Conservation (phyloP, 1,140 invertebrate species). For the Proales similis region DNA sequence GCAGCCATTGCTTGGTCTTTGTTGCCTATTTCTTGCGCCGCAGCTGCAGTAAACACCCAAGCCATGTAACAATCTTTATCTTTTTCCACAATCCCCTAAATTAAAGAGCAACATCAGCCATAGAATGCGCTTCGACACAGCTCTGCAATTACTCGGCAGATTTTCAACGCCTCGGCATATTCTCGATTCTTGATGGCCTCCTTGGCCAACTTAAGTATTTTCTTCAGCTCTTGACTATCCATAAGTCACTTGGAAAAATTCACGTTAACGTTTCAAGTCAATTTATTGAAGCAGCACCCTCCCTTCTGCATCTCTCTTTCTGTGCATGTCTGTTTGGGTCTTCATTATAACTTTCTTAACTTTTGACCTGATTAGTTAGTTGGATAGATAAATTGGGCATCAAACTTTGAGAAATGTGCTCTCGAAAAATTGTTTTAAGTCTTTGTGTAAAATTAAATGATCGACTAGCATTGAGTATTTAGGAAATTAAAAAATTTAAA, state of each 20-base stretch:
- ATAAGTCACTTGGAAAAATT: constrained; percentile 4
- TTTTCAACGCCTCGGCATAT: constrained; percentile 20
- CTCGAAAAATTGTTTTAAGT: too few species aligned
- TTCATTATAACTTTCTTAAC: too few species aligned
- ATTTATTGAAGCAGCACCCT: too few species aligned
- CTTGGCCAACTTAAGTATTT: constrained; percentile 30
- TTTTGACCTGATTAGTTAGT: too few species aligned
- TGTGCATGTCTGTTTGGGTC: too few species aligned
- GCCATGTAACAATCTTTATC: constrained; percentile 32
- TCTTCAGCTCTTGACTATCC: constrained; percentile 32
- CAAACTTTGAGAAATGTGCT: too few species aligned
- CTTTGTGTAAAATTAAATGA: too few species aligned
- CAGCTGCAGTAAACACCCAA: constrained; percentile 33
- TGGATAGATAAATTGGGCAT: too few species aligned
- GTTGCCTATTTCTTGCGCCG: constrained; percentile 14
- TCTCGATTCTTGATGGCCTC: constrained; percentile 36
- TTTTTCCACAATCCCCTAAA: constrained; percentile 17
- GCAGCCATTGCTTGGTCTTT: constrained; percentile 34
- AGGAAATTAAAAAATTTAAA: too few species aligned
- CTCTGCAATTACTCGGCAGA: constrained; percentile 22
- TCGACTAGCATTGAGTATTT: too few species aligned
- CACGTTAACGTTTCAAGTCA: background rate
- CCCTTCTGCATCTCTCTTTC: too few species aligned
- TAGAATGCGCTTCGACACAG: background rate
- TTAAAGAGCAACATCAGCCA: background rate